Evolutionary conservation across 2,888 invertebrate species (phyloP).

Genomic region (Synergus itoensis): DNA sequence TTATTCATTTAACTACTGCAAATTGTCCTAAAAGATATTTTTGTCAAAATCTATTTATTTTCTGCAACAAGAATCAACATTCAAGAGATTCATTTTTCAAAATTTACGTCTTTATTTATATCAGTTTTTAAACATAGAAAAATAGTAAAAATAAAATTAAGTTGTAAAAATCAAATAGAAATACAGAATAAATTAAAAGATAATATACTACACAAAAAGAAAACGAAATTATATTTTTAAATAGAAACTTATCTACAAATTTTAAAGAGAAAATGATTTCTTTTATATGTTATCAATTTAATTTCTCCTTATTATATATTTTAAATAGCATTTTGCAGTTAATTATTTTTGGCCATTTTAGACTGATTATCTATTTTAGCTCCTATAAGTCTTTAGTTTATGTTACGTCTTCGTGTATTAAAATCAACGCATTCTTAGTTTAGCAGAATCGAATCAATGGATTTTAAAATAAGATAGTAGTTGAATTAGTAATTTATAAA

Average conservation of each 20-base stretch:
- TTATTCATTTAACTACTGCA: no score
- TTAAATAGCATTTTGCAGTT: neutral
- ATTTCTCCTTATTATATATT: neutral
- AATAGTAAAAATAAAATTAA: neutral
- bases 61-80: neutral
- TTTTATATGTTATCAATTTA: neutral
- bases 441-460: neutral
- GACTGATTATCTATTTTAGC: neutral
- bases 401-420: neutral
- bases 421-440: neutral
- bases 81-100: neutral
- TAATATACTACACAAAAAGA: neutral
- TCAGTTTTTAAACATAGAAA: neutral
- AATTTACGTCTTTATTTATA: neutral
- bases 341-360: neutral
- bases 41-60: neutral
- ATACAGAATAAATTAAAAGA: no score
- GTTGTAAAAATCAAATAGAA: neutral
- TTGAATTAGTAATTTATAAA: conserved; percentile 4
- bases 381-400: neutral
- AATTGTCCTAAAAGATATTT: no score
- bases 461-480: neutral
- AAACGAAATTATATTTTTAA: neutral
- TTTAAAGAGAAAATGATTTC: neutral
- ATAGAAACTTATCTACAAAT: no score